Conservation (phyloP, 2,888 invertebrate species). For the Urechis unicinctus region DNA sequence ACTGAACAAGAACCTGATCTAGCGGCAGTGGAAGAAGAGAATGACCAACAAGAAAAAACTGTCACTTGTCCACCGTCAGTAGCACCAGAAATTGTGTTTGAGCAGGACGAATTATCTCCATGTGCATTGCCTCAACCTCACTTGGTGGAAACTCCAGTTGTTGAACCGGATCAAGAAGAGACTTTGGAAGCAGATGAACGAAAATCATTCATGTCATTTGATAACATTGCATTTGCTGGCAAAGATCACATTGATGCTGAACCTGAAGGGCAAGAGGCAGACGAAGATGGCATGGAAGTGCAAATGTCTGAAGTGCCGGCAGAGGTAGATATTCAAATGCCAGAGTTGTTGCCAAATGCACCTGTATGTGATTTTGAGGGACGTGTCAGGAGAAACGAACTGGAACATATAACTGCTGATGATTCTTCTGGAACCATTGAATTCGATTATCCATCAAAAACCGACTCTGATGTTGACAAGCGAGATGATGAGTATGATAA, state of each 20-base stretch:
- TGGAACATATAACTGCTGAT: background rate
- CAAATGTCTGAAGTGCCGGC: background rate
- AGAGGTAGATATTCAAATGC: no score
- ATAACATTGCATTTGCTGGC: constrained; percentile 50
- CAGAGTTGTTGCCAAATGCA: no score
- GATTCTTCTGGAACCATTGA: constrained; percentile 6
- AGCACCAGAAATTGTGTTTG: no score
- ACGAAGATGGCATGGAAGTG: background rate
- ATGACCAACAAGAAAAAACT: no score
- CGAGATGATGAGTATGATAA: background rate
- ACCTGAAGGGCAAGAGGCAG: constrained; percentile 5
- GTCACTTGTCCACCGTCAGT: no score
- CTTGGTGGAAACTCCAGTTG: no score
- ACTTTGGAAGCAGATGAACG: background rate
- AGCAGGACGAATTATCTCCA: no score
- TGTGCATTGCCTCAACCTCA: no score
- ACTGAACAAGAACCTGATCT: no score
- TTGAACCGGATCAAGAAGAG: background rate
- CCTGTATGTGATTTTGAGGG: no score
- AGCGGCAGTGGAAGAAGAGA: no score
- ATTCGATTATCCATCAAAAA: background rate
- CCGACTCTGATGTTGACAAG: background rate
- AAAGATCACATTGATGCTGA: constrained; percentile 28
- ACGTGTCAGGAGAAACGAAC: background rate
- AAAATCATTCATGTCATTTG: constrained; percentile 47